Evolutionary conservation across 1,140 invertebrate genomes (phyloP).

Genomic region (Subanguina moxae): DNA sequence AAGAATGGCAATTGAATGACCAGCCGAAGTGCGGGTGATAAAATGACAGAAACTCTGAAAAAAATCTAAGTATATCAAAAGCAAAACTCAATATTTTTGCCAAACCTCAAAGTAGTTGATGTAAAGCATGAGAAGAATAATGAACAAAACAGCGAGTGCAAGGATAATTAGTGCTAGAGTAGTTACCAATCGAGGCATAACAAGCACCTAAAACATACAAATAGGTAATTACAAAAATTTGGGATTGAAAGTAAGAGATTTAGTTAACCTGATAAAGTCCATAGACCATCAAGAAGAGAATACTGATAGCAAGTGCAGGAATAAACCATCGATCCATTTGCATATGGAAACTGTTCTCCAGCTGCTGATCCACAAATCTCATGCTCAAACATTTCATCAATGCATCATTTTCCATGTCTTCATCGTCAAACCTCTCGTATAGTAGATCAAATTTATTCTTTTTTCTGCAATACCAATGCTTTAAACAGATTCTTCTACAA

Average conservation of each 20-base stretch:
- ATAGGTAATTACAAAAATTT: neutral
- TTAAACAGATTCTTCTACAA: neutral
- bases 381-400: slow-evolving; percentile 30
- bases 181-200: slow-evolving; percentile 44
- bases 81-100: neutral
- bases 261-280: slow-evolving; percentile 49
- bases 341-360: slow-evolving; percentile 44
- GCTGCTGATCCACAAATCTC: slow-evolving; percentile 27
- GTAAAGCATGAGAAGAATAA: slow-evolving; percentile 54
- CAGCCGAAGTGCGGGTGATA: slow-evolving; percentile 51
- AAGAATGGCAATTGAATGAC: slow-evolving; percentile 56
- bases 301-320: slow-evolving; percentile 53
- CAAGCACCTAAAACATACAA: slow-evolving; percentile 15
- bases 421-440: neutral
- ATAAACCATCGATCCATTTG: slow-evolving; percentile 59
- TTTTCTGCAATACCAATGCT: slow-evolving; percentile 7
- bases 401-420: slow-evolving; percentile 1
- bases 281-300: slow-evolving; percentile 55
- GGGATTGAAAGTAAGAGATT: slow-evolving; percentile 30
- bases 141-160: slow-evolving; percentile 51
- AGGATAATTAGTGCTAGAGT: slow-evolving; percentile 48
- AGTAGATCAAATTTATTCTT: neutral
- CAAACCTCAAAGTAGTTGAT: slow-evolving; percentile 54
- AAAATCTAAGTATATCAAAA: slow-evolving; percentile 5
- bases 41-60: slow-evolving; percentile 59